Base-by-base conservation (phyloP, 2,113 vertebrate genomes). In the Lates calcarifer region DNA sequence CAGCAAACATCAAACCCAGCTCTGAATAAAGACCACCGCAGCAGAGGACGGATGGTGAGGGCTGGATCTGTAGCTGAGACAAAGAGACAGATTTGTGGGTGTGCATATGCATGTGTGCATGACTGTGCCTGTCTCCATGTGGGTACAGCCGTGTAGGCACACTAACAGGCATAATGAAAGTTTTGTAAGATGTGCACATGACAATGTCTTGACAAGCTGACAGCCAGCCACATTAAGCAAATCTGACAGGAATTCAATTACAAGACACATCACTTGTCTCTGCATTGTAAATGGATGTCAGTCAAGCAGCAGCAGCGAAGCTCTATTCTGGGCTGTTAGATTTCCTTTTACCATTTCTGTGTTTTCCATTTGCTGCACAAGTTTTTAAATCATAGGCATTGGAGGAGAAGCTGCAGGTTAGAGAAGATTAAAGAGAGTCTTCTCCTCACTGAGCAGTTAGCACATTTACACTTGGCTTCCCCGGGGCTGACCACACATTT, bases 201-300 rank as follows among this genome's bases (percentile, higher is more conserved):
- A 89, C 82, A 68, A 64, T 53, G 47, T 56, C 79, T 81, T 89
- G 87, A 89, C 89, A 83, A 79, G 79, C 63, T 84, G 87, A 84
- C 91, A 86, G 85, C 57, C 62, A 56, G 79, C 82, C 82, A 68
- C 77, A 77, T 87, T 74, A 79, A 83, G 79, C 75, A 89, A 82
- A 91, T 89, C 89, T 88, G 90, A 92, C 90, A 89, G 76, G 67
- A 85, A 83, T 87, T 90, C 79, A 90, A 86, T 91, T 79, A 86
- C 35, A 56, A 82, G 83, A 85, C 81, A 70, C 68, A 77, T 90
- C 89, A 55, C 82, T 87, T 77, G 84, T 91, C 86, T 75, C 63
- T n/a, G 0, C 24, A 18, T 31, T 47, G 79, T 58, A 77, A 81
- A 85, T 2, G 22, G 35, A 80, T 74, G 91, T 86, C 86, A 83